These are phyloP conservation scores for Megastigmus dorsalis DNA, from an alignment of 2,888 invertebrate species.

Conservation along the genomic window DNA sequence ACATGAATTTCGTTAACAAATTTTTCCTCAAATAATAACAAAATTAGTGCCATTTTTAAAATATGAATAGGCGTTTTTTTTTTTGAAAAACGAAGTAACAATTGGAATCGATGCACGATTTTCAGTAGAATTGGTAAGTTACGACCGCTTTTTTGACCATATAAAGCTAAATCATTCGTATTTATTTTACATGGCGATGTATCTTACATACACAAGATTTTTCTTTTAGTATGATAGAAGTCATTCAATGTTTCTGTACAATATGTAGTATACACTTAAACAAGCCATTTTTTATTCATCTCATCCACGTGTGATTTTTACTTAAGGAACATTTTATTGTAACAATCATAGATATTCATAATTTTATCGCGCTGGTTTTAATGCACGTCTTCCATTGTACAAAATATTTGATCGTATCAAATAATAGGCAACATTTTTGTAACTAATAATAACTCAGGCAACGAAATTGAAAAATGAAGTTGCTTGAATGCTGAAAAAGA, in stretches of 20 bases:
- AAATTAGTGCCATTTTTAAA: constrained; percentile 25
- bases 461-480: constrained; percentile 31
- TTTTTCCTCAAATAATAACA: not conserved
- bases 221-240: constrained; percentile 45
- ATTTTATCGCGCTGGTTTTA: constrained; percentile 7
- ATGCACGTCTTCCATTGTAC: constrained; percentile 19
- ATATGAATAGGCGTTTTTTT: constrained; percentile 12
- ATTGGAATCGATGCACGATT: constrained; percentile 19
- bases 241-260: constrained; percentile 56
- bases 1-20: not conserved
- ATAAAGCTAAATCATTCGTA: constrained; percentile 40
- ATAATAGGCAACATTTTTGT: constrained; percentile 30
- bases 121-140: constrained; percentile 37
- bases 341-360: constrained; percentile 54
- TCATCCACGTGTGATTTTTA: constrained; percentile 64
- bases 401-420: constrained; percentile 28
- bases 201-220: constrained; percentile 35
- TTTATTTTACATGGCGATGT: constrained; percentile 38
- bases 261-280: constrained; percentile 57
- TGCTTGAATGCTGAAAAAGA: constrained; percentile 32
- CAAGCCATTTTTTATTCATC: constrained; percentile 60
- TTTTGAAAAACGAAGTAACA: constrained; percentile 19
- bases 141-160: constrained; percentile 47
- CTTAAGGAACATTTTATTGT: constrained; percentile 65
- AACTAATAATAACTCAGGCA: constrained; percentile 21